Evolutionary conservation across 1,140 invertebrate genomes (phyloP).

Genomic region (Pogonomyrmex californicus): DNA sequence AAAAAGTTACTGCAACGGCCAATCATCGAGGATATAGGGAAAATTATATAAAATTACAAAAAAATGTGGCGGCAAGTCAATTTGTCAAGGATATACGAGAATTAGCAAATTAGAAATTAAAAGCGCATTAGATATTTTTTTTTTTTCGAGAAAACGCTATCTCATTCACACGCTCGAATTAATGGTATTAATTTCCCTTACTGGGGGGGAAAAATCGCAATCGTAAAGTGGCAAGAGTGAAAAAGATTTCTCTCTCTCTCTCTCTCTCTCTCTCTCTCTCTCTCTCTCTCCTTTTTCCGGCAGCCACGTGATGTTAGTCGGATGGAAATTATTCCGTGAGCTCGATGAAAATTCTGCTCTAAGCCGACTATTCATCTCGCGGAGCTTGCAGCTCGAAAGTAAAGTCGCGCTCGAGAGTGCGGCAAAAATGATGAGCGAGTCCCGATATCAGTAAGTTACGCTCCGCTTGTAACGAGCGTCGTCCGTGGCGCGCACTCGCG

Average conservation of each 20-base stretch:
- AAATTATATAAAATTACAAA: slow-evolving; percentile 18
- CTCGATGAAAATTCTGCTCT: slow-evolving; percentile 47
- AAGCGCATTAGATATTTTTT: background rate
- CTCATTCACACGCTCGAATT: background rate
- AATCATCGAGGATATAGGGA: slow-evolving; percentile 30
- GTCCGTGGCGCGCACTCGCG: slow-evolving; percentile 6
- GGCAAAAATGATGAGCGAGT: slow-evolving; percentile 37
- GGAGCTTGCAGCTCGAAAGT: slow-evolving; percentile 33
- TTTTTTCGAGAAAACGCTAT: background rate
- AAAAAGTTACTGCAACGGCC: slow-evolving; percentile 47
- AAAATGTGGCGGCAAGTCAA: background rate
- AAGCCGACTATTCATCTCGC: slow-evolving; percentile 51
- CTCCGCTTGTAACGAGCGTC: slow-evolving; percentile 33
- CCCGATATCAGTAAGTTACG: slow-evolving; percentile 34
- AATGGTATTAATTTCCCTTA: slow-evolving; percentile 13
- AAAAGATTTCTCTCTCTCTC: background rate
- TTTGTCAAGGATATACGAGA: too few relatives aligned
- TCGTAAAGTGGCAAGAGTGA: background rate
- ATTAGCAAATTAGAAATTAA: slow-evolving; percentile 9
- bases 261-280: background rate
- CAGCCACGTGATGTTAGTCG: slow-evolving; percentile 33
- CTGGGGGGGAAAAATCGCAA: background rate
- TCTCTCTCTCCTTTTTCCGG: background rate
- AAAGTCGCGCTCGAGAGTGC: slow-evolving; percentile 32
- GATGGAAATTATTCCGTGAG: slow-evolving; percentile 45